Evolutionary conservation across 2,797 vertebrate species (phyloP), one percentile per base, ranked within the genome.

Genomic region (Urosaurus nigricauda): DNA sequence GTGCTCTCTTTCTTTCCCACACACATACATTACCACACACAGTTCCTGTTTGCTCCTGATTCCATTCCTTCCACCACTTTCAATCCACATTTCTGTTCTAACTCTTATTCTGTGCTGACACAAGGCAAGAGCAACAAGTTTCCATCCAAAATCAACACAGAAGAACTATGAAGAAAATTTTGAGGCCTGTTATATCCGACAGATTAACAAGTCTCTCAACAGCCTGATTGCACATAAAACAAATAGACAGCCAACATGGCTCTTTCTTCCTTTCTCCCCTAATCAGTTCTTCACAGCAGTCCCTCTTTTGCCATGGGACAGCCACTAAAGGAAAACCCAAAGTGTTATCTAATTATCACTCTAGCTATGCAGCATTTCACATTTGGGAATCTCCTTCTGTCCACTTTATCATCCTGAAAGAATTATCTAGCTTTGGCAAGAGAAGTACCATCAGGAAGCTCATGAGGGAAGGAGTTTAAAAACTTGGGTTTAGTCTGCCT

Each of bases 21-120:
- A 32, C 17, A 60, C 17, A 60, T 5, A 56, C 5, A 32, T 29
- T 32, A 3, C 32, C 4, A 68, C 21, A 68, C 65, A 68, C 13
- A 68, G 11, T 91, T 91, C 86, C 85, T 91, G 32, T 94, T 95
- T 94, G 88, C 88, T 85, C 89, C 85, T 71, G 79, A 83, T 92
- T 95, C 87, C 87, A 93, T 86, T 92, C 78, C 79, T 91, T 93
- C 73, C 21, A 47, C 35, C 40, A 60, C 65, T 89, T 92, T 89
- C 77, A n/a, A 91, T 91, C 51, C 91, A 80, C 79, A 90, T 86
- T 88, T 92, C 63, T 85, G 93, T 94, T 93, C 85, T 94, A 92
- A 82, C 83, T 92, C 85, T 89, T 83, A 86, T 83, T 79, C 79
- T 92, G 83, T 60, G 83, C 85, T 0, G 0, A 89, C 73, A 90